These are phyloP conservation scores for Drosophila eugracilis DNA, from an alignment of 1,140 invertebrate genomes.

Conservation along the genomic window DNA sequence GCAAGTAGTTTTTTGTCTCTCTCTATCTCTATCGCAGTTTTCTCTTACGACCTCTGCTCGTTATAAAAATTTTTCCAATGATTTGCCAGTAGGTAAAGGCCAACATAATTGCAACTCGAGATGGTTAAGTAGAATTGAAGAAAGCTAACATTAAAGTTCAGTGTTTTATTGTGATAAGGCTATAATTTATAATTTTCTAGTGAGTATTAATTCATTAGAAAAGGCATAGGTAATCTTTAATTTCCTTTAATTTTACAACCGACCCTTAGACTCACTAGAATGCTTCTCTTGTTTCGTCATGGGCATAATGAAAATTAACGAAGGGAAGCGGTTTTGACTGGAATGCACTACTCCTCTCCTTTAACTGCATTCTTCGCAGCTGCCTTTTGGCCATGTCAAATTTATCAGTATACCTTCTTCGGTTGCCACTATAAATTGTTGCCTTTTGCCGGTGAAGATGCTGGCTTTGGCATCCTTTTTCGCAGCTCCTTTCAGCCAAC, in stretches of 20 bases:
- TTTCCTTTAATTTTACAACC: not conserved
- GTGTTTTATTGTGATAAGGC: not conserved
- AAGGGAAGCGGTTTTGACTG: slow-evolving; percentile 28
- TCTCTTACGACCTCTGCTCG: slow-evolving; percentile 39
- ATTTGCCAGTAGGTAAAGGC: slow-evolving; percentile 26
- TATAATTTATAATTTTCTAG: not conserved
- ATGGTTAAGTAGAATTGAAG: not conserved
- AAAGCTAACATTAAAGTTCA: not conserved
- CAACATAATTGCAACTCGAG: slow-evolving; percentile 28
- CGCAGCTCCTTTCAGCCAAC: slow-evolving; percentile 9
- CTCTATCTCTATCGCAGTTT: slow-evolving; percentile 5
- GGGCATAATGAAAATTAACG: slow-evolving; percentile 60
- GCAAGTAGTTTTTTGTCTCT: slow-evolving; percentile 50
- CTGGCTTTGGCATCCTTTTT: slow-evolving; percentile 15
- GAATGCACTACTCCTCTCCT: slow-evolving; percentile 1
- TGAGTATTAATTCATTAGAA: too few relatives aligned
- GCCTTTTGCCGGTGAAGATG: slow-evolving; percentile 54
- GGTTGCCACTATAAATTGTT: slow-evolving; percentile 75
- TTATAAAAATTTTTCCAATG: slow-evolving; percentile 48
- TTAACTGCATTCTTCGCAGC: slow-evolving; percentile 1
- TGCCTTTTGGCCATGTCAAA: slow-evolving; percentile 60
- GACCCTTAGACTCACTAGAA: not conserved
- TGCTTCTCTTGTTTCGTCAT: not conserved
- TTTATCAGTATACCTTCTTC: slow-evolving; percentile 70
- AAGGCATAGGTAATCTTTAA: too few relatives aligned